phyloP scores from a whole-genome alignment of 2,888 invertebrate species.

The Dryobotodes eremita region DNA sequence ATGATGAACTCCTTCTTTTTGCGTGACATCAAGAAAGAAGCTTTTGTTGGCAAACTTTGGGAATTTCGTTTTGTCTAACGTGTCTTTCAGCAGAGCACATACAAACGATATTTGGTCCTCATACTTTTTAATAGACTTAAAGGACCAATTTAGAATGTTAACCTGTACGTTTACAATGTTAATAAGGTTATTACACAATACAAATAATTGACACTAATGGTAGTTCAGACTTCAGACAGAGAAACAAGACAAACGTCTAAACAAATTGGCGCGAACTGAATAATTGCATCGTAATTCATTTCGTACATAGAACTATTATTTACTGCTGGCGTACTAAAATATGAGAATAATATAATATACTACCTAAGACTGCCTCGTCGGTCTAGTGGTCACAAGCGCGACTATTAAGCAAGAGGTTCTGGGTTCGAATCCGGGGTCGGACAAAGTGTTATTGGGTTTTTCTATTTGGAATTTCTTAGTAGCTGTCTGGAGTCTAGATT shows the following conservation, averaged over 20 bases:
- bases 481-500: neutral
- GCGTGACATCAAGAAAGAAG: neutral
- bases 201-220: slow-evolving; percentile 18
- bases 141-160: neutral
- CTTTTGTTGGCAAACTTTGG: neutral
- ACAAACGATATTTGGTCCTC: neutral
- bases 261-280: slow-evolving; percentile 45
- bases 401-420: neutral
- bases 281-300: slow-evolving; percentile 47
- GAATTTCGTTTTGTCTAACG: neutral
- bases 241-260: slow-evolving; percentile 38
- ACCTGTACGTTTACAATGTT: neutral
- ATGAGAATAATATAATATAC: slow-evolving; percentile 30
- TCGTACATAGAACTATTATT: slow-evolving; percentile 31
- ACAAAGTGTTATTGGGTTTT: neutral
- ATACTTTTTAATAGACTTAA: neutral
- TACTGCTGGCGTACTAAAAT: slow-evolving; percentile 3
- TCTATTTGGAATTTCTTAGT: neutral
- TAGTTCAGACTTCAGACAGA: slow-evolving; percentile 15
- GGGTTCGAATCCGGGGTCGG: too few species aligned
- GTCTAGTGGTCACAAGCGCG: neutral
- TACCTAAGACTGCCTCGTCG: neutral
- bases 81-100: neutral
- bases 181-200: slow-evolving; percentile 10
- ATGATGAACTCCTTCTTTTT: neutral